Conservation (phyloP, 2,888 invertebrate species). For the Trypoxylon attenuatum region DNA sequence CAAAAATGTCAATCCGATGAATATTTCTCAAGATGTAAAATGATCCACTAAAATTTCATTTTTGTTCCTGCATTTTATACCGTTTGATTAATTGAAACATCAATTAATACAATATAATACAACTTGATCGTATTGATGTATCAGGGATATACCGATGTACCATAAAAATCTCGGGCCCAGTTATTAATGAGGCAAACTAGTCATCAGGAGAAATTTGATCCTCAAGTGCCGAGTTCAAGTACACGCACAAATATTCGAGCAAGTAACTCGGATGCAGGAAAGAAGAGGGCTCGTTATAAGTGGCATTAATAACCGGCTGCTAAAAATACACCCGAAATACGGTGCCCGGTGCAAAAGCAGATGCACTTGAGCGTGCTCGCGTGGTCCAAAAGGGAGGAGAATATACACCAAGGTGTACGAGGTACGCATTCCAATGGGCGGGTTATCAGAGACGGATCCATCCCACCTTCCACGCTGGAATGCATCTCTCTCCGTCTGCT, state of each 20-base stretch:
- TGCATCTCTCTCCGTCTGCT: slow-evolving; percentile 48
- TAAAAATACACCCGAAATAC: slow-evolving; percentile 50
- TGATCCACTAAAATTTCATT: too few relatives aligned
- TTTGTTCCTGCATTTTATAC: too few relatives aligned
- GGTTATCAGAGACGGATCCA: slow-evolving; percentile 73
- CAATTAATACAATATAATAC: too few relatives aligned
- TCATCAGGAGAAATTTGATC: too few relatives aligned
- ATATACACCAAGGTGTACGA: slow-evolving; percentile 66
- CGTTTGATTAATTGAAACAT: too few relatives aligned
- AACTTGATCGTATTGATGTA: too few relatives aligned
- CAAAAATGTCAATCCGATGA: too few relatives aligned
- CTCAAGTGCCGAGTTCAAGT: neutral
- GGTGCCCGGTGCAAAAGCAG: slow-evolving; percentile 25
- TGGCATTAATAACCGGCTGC: slow-evolving; percentile 31
- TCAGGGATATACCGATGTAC: too few relatives aligned
- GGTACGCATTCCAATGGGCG: slow-evolving; percentile 71
- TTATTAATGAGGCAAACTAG: too few relatives aligned
- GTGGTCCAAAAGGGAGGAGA: slow-evolving; percentile 52
- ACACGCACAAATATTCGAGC: neutral
- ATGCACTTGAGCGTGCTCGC: slow-evolving; percentile 47
- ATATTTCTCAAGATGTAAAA: too few relatives aligned
- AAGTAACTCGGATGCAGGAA: neutral
- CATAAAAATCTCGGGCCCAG: too few relatives aligned
- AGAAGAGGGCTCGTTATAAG: neutral
- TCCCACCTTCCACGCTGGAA: slow-evolving; percentile 68